Evolutionary conservation across 2,888 invertebrate genomes (phyloP).

Genomic region (Rhamnusium bicolor): DNA sequence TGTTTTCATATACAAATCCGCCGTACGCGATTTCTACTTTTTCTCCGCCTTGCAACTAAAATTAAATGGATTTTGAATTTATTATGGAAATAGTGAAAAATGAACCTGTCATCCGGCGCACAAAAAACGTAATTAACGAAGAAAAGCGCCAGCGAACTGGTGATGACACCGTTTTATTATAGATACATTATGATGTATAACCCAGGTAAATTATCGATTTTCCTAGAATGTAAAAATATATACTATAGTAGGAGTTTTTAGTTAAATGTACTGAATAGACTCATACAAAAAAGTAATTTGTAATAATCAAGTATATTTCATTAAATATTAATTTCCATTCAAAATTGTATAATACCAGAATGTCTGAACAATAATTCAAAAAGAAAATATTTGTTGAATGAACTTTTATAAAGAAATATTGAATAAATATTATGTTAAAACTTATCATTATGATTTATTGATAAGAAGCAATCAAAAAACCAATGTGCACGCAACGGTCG

Average conservation of each 20-base stretch:
- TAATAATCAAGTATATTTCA: no score
- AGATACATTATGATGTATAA: constrained; percentile 32
- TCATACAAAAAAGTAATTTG: background rate
- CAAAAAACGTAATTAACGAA: constrained; percentile 31
- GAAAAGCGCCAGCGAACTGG: constrained; percentile 26
- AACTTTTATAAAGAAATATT: no score
- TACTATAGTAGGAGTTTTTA: constrained; percentile 3
- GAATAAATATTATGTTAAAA: no score
- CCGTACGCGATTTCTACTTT: constrained; percentile 15
- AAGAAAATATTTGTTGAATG: no score
- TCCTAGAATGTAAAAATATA: constrained; percentile 14
- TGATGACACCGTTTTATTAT: constrained; percentile 33
- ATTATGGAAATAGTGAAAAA: constrained; percentile 39
- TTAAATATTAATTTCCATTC: no score
- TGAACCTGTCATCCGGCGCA: constrained; percentile 28
- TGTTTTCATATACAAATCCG: background rate
- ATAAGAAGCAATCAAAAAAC: no score
- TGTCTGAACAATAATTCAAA: no score
- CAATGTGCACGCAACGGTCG: no score
- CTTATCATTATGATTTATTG: no score
- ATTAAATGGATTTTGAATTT: constrained; percentile 34
- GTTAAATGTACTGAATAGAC: background rate
- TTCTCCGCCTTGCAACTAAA: constrained; percentile 3
- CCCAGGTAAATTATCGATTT: constrained; percentile 32
- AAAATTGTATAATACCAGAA: no score